Conservation (phyloP, 2,797 vertebrate species). For the Bryconaethiops microstoma region DNA sequence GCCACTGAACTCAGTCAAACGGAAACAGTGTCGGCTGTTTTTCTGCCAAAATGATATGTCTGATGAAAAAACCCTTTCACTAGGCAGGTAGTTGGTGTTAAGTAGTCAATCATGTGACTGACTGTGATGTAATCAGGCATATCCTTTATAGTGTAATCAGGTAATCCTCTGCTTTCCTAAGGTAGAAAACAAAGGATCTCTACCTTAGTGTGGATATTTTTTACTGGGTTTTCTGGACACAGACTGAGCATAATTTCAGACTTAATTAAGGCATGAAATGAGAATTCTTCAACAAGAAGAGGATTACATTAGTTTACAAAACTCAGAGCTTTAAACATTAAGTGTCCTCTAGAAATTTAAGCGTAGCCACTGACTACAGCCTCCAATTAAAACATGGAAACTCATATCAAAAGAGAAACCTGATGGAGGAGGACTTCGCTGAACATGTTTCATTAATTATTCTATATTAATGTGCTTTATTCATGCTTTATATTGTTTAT, state of each 20-base stretch:
- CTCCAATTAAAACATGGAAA: neutral
- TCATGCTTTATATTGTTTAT: neutral
- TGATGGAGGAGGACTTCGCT: neutral
- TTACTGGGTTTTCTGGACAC: neutral
- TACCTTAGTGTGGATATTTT: no score
- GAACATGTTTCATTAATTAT: neutral
- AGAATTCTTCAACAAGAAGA: neutral
- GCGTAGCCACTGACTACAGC: neutral
- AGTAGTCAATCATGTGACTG: neutral
- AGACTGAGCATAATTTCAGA: neutral
- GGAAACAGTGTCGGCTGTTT: neutral
- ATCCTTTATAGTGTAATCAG: constrained; percentile 4
- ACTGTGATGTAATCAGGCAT: neutral
- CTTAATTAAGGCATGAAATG: neutral
- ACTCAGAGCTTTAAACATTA: neutral
- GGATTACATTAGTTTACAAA: neutral
- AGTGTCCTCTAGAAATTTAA: neutral
- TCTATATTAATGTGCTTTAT: constrained; percentile 4
- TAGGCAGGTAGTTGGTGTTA: neutral
- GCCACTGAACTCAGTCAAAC: neutral
- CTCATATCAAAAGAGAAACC: neutral
- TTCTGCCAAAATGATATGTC: neutral
- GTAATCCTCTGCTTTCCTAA: no score
- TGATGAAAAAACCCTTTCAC: neutral
- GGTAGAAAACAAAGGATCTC: neutral